phyloP scores from a whole-genome alignment of 2,113 vertebrate species.

The Catharus minimus region DNA sequence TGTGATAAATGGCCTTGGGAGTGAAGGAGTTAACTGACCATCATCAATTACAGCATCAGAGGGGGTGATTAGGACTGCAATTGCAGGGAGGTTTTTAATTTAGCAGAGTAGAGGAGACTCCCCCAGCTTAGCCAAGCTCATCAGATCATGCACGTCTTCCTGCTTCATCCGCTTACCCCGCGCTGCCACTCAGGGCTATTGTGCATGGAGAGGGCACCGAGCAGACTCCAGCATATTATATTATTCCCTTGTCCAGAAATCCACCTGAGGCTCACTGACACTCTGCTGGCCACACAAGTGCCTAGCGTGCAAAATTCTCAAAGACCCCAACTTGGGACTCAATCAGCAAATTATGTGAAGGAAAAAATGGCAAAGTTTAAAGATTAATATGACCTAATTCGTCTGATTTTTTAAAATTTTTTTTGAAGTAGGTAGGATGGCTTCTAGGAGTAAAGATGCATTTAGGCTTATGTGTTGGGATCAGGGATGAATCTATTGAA shows the following conservation, averaged over 20 bases:
- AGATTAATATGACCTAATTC: background rate
- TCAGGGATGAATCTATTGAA: background rate
- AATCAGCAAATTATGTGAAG: background rate
- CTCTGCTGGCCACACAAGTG: background rate
- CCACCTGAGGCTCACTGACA: background rate
- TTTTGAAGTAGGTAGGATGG: background rate
- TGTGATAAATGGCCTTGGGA: background rate
- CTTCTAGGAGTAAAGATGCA: background rate
- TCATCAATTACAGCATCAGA: slow-evolving; percentile 78
- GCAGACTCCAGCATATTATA: background rate
- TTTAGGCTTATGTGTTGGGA: background rate
- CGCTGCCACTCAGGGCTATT: slow-evolving; percentile 64
- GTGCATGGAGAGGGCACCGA: slow-evolving; percentile 51
- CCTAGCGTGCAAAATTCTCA: background rate
- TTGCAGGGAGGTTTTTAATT: slow-evolving; percentile 84
- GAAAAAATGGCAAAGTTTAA: background rate
- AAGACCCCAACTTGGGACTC: background rate
- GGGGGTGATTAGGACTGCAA: slow-evolving; percentile 81
- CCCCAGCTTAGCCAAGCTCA: slow-evolving; percentile 71
- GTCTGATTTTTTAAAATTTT: no score
- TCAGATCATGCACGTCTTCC: slow-evolving; percentile 77
- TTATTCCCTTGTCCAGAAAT: slow-evolving; percentile 39
- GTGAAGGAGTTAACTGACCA: slow-evolving; percentile 75
- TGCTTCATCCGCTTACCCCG: slow-evolving; percentile 58
- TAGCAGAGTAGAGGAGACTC: slow-evolving; percentile 66